Evolutionary conservation across 2,113 vertebrate genomes (phyloP), one percentile per base, ranked within the genome.

Genomic region (Pelmatolapia mariae): DNA sequence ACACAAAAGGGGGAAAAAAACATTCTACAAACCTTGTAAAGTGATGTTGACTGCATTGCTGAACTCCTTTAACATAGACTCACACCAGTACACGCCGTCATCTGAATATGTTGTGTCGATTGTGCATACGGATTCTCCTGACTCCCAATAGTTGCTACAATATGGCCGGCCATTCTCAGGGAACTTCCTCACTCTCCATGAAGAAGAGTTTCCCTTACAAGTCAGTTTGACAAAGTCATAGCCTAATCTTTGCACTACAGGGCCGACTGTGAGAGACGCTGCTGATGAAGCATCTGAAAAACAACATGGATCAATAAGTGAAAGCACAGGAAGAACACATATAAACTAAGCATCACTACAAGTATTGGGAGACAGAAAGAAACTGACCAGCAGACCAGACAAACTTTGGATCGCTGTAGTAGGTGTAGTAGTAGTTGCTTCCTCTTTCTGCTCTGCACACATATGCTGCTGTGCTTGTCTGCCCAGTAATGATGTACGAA

Each of bases 1-100:
- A 59, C 24, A 59, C 26, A 10, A 59, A 18, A 31, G 56, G 56
- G 2, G 56, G 2, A 0, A 3, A 18, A 31, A 61, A 1, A 0
- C 3, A 10, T 59, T 59, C 56, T 59, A 59, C 56, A 31, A 10
- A 59, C 56, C 56, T 0, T 59, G 26, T 59, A 59, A 31, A 59
- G 26, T 59, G 15, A 59, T 59, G 26, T 59, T 59, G 56, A 59
- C 1, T 59, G 56, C 56, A 59, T 59, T 59, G 56, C 56, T 59
- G 56, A 59, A 59, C 13, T 31, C 2, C 6, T 59, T 59, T 59
- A 5, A 59, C 56, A 59, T 59, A 59, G 56, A 59, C 56, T 59
- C 56, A 59, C 56, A 59, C 56, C 56, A 59, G 56, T 59, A 59
- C 26, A 59, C 56, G 16, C 56, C 56, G 2, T 59, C 15, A 31